Conservation (phyloP, 2,113 vertebrate species). For the Gobio gobio region DNA sequence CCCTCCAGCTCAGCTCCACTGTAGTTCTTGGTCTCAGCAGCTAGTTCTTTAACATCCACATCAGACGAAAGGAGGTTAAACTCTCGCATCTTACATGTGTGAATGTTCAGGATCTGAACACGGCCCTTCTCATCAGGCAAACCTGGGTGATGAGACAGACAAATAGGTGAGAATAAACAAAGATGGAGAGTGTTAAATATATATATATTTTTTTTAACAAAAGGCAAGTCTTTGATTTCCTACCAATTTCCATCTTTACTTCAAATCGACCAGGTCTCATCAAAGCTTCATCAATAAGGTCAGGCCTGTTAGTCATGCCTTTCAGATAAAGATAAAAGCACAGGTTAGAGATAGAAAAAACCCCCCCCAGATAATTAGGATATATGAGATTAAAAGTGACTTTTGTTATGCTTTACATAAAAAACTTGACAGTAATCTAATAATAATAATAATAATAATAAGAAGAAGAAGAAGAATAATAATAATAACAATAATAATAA, state of each 20-base stretch:
- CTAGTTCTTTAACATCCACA: slow-evolving; percentile 88
- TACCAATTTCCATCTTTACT: slow-evolving; percentile 99
- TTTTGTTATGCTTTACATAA: background rate
- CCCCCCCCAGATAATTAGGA: background rate
- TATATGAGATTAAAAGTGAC: background rate
- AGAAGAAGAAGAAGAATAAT: too few species aligned
- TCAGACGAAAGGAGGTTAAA: slow-evolving; percentile 85
- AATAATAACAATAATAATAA: background rate
- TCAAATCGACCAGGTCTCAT: slow-evolving; percentile 96
- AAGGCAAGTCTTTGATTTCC: slow-evolving; percentile 48
- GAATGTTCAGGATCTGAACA: slow-evolving; percentile 94
- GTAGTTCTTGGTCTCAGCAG: slow-evolving; percentile 95
- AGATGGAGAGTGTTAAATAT: background rate
- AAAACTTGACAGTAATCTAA: background rate
- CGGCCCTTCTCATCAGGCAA: slow-evolving; percentile 96
- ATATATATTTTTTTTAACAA: background rate
- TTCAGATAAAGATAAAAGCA: slow-evolving; percentile 33
- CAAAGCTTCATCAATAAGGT: slow-evolving; percentile 97
- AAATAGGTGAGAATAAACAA: background rate
- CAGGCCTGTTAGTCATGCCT: slow-evolving; percentile 99
- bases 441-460: background rate
- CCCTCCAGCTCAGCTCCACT: slow-evolving; percentile 97
- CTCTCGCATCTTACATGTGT: slow-evolving; percentile 91
- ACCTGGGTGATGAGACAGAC: slow-evolving; percentile 71
- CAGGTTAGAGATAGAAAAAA: background rate